Percentiles rank a stretch among this genome's conserved stretches.
Evolutionary conservation across 2,797 vertebrate species (phyloP).

Genomic region (Pyrrhura leucotis): DNA sequence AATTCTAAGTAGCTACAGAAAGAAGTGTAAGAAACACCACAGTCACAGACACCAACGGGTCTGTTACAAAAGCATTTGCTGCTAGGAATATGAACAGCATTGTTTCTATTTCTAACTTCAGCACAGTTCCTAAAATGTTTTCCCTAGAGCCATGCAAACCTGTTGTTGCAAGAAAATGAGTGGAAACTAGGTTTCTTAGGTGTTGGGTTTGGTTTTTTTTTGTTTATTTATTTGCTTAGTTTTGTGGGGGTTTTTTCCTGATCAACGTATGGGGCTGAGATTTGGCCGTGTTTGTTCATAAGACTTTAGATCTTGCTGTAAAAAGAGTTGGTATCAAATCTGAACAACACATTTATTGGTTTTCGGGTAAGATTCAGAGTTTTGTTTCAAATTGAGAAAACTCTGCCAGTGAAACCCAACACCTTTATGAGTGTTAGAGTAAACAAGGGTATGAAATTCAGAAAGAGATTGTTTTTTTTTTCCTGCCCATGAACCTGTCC

Average conservation of each 20-base stretch:
- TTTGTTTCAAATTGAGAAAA: neutral
- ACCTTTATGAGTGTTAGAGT: neutral
- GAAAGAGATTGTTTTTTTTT: neutral
- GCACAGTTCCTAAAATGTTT: neutral
- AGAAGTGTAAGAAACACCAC: neutral
- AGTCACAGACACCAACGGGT: neutral
- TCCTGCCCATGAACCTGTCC: neutral
- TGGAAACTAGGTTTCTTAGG: neutral
- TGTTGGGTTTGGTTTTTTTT: neutral
- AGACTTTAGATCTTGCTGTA: neutral
- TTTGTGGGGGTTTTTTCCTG: neutral
- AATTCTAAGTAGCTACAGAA: neutral
- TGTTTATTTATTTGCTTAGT: neutral
- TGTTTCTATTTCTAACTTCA: neutral
- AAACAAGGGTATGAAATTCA: neutral
- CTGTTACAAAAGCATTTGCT: neutral
- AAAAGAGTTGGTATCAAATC: neutral
- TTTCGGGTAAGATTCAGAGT: neutral
- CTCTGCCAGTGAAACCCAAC: neutral
- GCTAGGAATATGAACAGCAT: neutral
- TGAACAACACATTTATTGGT: neutral
- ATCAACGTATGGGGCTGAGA: neutral
- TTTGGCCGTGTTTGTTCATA: neutral
- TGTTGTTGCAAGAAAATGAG: slow-evolving; percentile 7
- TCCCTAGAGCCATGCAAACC: neutral